Evolutionary conservation across 30 jellyfish, hydroid and myxozoan genomes (phyloP).

Genomic region (Aurelia aurita): DNA sequence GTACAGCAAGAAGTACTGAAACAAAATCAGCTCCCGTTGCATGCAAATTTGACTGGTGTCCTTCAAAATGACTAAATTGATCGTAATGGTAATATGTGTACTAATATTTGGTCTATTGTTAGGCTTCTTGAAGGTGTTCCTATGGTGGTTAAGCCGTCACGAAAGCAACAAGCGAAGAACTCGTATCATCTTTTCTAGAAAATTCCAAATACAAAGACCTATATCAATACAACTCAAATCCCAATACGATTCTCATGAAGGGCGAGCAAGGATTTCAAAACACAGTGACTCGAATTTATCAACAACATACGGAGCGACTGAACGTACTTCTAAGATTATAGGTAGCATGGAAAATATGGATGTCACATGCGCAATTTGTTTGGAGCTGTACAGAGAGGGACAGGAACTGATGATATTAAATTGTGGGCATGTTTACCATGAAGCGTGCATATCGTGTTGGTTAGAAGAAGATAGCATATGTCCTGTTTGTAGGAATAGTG

Average conservation of each 20-base stretch:
- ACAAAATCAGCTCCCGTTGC: no score
- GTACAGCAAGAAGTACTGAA: no score
- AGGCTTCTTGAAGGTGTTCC: conserved; percentile 27
- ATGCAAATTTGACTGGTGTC: no score
- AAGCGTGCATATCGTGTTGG: conserved; percentile 50
- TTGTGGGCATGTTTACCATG: conserved; percentile 63
- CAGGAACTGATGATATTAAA: conserved; percentile 25
- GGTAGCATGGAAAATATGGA: conserved; percentile 32
- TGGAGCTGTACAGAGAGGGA: conserved; percentile 39
- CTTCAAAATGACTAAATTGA: conserved; percentile 24
- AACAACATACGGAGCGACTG: conserved; percentile 13
- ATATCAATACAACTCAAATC: conserved; percentile 22
- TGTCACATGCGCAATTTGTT: conserved; percentile 41
- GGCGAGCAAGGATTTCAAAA: conserved; percentile 40
- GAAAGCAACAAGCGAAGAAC: conserved; percentile 49
- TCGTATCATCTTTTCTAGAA: conserved; percentile 35
- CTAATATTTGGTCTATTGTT: conserved; percentile 20
- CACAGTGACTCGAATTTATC: neutral
- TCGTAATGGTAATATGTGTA: conserved; percentile 29
- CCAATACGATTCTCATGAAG: conserved; percentile 34
- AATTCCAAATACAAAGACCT: conserved; percentile 52
- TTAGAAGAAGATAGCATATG: conserved; percentile 47
- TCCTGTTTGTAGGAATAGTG: conserved; percentile 43
- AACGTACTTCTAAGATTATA: neutral
- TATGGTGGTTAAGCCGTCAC: conserved; percentile 44